Evolutionary conservation across 2,113 vertebrate genomes (phyloP).

Genomic region (Micromys minutus): DNA sequence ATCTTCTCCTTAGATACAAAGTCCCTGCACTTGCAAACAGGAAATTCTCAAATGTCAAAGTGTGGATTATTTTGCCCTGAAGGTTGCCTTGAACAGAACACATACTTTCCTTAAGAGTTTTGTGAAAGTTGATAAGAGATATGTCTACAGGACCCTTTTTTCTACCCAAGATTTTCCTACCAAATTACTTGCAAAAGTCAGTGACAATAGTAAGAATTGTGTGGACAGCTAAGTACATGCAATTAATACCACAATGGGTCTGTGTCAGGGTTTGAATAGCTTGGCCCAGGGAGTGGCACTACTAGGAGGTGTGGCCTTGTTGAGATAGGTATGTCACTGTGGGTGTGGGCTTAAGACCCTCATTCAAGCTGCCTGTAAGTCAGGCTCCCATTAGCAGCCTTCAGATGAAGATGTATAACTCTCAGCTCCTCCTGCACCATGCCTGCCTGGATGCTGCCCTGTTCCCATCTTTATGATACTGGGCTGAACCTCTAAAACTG

Average conservation of each 20-base stretch:
- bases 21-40: not conserved
- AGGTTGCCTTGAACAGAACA: not conserved
- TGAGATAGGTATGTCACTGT: too few relatives aligned
- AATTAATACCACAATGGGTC: not conserved
- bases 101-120: not conserved
- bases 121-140: conserved; percentile 16
- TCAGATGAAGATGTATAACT: too few relatives aligned
- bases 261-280: too few relatives aligned
- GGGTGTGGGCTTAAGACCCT: too few relatives aligned
- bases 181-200: not conserved
- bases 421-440: too few relatives aligned
- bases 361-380: too few relatives aligned
- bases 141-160: not conserved
- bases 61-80: not conserved
- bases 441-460: too few relatives aligned
- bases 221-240: not conserved
- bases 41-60: not conserved
- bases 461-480: too few relatives aligned
- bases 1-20: conserved; percentile 7
- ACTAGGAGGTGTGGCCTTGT: too few relatives aligned
- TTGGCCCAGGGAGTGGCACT: too few relatives aligned
- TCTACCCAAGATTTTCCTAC: not conserved
- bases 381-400: too few relatives aligned
- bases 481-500: too few relatives aligned
- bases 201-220: conserved; percentile 14